Evolutionary conservation across 2,888 invertebrate genomes (phyloP).

Genomic region (Glyphotaelius pellucidus): DNA sequence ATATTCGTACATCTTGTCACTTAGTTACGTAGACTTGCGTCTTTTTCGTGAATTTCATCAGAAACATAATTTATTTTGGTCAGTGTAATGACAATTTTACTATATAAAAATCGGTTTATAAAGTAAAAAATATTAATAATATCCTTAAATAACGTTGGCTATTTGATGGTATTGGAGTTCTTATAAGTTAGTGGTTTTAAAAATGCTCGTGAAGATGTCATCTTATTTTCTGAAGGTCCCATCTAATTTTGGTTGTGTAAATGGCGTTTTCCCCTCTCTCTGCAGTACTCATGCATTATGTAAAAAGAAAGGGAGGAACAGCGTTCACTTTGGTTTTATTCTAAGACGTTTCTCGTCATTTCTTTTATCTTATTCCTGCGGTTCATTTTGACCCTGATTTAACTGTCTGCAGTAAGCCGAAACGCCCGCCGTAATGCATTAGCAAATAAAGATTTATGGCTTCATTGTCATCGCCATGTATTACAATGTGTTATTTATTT

Average conservation of each 20-base stretch:
- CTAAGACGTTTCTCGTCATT: slow-evolving; percentile 56
- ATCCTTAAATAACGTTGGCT: no score
- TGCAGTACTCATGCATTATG: slow-evolving; percentile 63
- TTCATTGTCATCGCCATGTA: slow-evolving; percentile 41
- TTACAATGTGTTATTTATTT: slow-evolving; percentile 19
- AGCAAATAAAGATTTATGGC: slow-evolving; percentile 50
- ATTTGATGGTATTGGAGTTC: no score
- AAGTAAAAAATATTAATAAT: no score
- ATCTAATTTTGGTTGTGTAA: not conserved
- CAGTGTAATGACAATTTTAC: no score
- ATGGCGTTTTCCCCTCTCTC: not conserved
- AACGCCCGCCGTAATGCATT: slow-evolving; percentile 21
- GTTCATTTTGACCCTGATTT: slow-evolving; percentile 62
- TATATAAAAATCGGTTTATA: no score
- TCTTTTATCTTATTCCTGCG: slow-evolving; percentile 60
- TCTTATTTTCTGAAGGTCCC: not conserved
- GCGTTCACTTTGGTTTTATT: slow-evolving; percentile 62
- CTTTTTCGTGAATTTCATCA: no score
- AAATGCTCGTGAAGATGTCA: not conserved
- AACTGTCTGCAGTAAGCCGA: slow-evolving; percentile 49
- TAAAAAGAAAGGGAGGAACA: slow-evolving; percentile 52
- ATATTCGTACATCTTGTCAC: no score
- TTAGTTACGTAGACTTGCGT: no score
- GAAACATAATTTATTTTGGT: no score
- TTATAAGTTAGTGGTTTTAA: no score